A percentile compares a stretch with the other conserved stretches of the same genome.
Evolutionary conservation across 2,113 vertebrate species (phyloP).

Genomic region (Mobula birostris): DNA sequence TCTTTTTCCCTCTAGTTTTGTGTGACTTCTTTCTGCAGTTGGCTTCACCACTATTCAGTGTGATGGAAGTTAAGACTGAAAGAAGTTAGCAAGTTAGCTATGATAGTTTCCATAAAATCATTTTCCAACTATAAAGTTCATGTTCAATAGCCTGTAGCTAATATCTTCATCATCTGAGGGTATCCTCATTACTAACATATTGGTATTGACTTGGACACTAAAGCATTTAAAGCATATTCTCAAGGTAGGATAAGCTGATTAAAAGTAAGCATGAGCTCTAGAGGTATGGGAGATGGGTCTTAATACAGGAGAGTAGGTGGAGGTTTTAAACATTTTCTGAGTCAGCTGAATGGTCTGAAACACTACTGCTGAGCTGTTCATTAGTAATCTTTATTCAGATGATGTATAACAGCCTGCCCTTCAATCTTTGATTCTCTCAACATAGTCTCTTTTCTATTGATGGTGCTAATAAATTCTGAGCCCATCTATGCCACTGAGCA

Average conservation of each 20-base stretch:
- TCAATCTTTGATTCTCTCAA: neutral
- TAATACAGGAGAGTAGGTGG: neutral
- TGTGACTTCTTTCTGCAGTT: too few species aligned
- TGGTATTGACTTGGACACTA: neutral
- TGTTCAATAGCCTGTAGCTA: neutral
- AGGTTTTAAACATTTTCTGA: neutral
- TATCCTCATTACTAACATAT: neutral
- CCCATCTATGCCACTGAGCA: too few species aligned
- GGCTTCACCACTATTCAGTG: too few species aligned
- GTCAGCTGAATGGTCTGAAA: neutral
- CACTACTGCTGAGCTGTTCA: neutral
- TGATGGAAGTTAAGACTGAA: too few species aligned
- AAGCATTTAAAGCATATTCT: conserved; percentile 12
- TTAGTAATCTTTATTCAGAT: neutral
- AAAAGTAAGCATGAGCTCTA: neutral
- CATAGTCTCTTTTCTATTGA: neutral
- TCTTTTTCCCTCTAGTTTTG: too few species aligned
- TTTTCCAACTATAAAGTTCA: neutral
- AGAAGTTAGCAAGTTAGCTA: too few species aligned
- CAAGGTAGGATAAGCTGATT: neutral
- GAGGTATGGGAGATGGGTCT: neutral
- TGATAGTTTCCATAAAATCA: neutral
- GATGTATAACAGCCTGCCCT: neutral
- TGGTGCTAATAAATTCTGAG: neutral
- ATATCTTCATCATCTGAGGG: neutral